phyloP scores from a whole-genome alignment of 2,113 vertebrate genomes.

The Sakesphorus luctuosus region DNA sequence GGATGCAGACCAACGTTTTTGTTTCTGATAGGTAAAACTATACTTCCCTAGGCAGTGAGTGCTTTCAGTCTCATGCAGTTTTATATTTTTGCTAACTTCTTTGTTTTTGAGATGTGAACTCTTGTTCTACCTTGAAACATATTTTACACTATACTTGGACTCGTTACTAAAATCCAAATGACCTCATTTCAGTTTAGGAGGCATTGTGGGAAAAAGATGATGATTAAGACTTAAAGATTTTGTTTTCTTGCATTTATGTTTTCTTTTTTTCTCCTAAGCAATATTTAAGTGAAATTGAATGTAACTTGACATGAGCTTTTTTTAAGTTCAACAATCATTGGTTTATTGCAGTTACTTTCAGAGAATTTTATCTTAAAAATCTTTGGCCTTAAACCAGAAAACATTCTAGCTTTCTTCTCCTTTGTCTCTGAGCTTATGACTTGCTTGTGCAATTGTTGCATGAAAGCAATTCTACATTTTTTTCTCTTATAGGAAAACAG shows the following conservation, averaged over 20 bases:
- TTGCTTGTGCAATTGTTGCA: constrained; percentile 68
- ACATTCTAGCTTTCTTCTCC: constrained; percentile 60
- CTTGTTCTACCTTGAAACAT: constrained; percentile 25
- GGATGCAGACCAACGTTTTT: constrained; percentile 5
- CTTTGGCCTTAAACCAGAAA: constrained; percentile 71
- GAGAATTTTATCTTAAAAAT: constrained; percentile 73
- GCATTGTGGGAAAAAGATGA: constrained; percentile 51
- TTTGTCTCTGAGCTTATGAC: constrained; percentile 54
- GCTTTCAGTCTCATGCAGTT: neutral
- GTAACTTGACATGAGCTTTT: constrained; percentile 71
- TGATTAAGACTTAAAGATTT: constrained; percentile 69
- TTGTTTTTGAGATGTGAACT: constrained; percentile 2
- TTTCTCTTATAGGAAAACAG: constrained; percentile 71
- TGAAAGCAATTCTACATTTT: constrained; percentile 60
- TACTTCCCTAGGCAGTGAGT: constrained; percentile 16
- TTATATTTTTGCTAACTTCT: constrained; percentile 33
- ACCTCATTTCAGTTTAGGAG: constrained; percentile 47
- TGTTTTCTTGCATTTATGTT: constrained; percentile 56
- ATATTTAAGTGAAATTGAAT: constrained; percentile 76
- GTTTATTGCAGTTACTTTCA: constrained; percentile 70
- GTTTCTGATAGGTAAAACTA: constrained; percentile 29
- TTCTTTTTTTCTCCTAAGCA: constrained; percentile 72
- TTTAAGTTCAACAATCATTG: constrained; percentile 69
- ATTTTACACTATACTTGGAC: constrained; percentile 38
- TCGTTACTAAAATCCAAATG: constrained; percentile 53